These are phyloP conservation scores for Erinaceus europaeus DNA, from an alignment of 2,113 vertebrate genomes.

Conservation along the genomic window DNA sequence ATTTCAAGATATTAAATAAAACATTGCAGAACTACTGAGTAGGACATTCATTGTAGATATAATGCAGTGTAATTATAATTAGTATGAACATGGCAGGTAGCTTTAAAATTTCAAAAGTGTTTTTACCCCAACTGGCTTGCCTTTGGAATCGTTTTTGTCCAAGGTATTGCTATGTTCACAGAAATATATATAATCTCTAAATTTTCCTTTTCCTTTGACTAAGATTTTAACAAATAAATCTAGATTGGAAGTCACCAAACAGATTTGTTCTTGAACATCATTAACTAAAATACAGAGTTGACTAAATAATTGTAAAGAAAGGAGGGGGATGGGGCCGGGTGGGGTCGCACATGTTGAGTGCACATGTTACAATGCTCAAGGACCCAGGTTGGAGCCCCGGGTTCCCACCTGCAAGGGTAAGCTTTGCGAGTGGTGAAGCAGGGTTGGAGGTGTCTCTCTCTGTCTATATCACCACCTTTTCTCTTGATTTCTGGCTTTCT, in stretches of 20 bases:
- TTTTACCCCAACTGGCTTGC: neutral
- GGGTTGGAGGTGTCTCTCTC: no score
- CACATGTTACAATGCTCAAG: no score
- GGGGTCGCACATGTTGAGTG: no score
- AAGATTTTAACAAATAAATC: neutral
- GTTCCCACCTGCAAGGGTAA: no score
- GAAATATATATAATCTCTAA: neutral
- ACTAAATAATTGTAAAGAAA: neutral
- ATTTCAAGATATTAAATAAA: conserved; percentile 16
- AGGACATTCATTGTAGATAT: neutral
- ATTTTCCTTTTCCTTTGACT: neutral
- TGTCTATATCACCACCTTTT: no score
- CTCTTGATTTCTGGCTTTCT: no score
- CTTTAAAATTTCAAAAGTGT: neutral
- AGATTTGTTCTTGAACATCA: neutral
- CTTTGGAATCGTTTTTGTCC: neutral
- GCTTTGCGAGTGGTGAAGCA: no score
- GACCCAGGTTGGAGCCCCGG: no score
- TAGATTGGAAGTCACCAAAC: neutral
- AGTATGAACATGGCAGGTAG: neutral
- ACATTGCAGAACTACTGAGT: neutral
- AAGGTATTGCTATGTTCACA: neutral
- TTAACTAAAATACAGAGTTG: neutral
- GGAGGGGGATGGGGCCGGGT: neutral
- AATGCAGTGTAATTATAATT: neutral